Evolutionary conservation across 2,797 vertebrate species (phyloP), one percentile per base, ranked within the genome.

Genomic region (Chelmon rostratus): DNA sequence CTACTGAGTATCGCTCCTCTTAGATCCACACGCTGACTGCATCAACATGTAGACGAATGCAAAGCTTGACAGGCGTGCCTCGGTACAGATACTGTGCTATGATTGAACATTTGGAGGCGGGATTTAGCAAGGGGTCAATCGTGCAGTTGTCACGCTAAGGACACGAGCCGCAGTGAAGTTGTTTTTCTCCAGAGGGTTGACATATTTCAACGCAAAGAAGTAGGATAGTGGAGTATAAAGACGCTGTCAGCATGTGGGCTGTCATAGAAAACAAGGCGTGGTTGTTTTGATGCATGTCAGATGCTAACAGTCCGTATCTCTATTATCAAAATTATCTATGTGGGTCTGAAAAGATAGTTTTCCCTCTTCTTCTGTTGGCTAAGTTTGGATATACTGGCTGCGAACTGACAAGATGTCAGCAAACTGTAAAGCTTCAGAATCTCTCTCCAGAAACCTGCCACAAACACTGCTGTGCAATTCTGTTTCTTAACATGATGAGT

Each of bases 251-350:
- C 31, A 62, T 16, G 5, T 52, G 57, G 46, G 47, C 47, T 42
- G 42, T 62, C 35, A 33, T 53, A 23, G 47, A 11, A 33, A 63
- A 35, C 38, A 40, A 62, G 57, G 46, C 12, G 18, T 40, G 19
- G 57, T 42, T 74, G 62, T 57, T 74, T 57, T 65, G 40, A 65
- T 65, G 61, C n/a, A 21, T 37, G 52, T 57, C 62, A 38, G 52
- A 65, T 47, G 12, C 23, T 33, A 50, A 23, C 59, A 54, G 4
- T 64, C 50, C 35, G 61, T 21, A 28, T 18, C 15, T 64, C 21
- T 33, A 53, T 42, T 42, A 62, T 42, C 25, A 42, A 40, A 42
- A 42, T 61, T 25, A 61, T 61, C 58, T 25, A 12, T 56, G 50
- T 35, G 28, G 21, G 28, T 18, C 8, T 65, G 46, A 37, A 47